These are phyloP conservation scores for Aphelenchoides avenae DNA, from an alignment of 1,140 invertebrate genomes.

Conservation along the genomic window DNA sequence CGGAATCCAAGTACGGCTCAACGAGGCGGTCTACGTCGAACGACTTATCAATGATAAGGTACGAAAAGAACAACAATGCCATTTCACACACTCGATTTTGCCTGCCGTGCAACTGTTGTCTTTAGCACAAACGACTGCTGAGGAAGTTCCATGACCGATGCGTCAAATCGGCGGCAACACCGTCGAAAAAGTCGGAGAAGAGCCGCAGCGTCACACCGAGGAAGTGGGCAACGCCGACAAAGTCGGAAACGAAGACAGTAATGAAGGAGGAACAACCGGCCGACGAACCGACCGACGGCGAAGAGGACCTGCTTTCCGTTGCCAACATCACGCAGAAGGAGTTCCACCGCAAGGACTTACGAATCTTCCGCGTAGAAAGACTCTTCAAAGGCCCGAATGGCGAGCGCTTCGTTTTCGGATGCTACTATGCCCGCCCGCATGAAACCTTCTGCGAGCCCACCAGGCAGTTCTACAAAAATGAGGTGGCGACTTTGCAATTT, in stretches of 20 bases:
- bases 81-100: too few relatives aligned
- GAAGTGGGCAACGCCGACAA: not conserved
- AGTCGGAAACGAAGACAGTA: constrained; percentile 11
- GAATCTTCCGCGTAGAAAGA: constrained; percentile 54
- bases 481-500: constrained; percentile 66
- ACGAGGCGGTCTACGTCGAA: constrained; percentile 57
- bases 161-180: constrained; percentile 16
- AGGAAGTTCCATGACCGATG: constrained; percentile 29
- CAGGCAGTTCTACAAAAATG: constrained; percentile 89
- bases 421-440: constrained; percentile 89
- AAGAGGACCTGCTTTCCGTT: constrained; percentile 6
- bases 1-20: constrained; percentile 53
- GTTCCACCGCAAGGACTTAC: constrained; percentile 45
- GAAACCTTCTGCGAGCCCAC: constrained; percentile 96
- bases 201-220: too few relatives aligned
- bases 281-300: constrained; percentile 7
- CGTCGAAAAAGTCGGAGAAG: constrained; percentile 5
- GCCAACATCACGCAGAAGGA: not conserved
- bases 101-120: too few relatives aligned
- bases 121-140: constrained; percentile 35
- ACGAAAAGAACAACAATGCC: not conserved
- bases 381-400: constrained; percentile 62
- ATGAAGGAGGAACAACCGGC: constrained; percentile 6
- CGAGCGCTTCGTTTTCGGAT: constrained; percentile 84
- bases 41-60: constrained; percentile 44